Percentiles rank a stretch among this genome's conserved stretches.
Conservation (phyloP, 2,888 invertebrate species). For the Shargacucullia verbasci region DNA sequence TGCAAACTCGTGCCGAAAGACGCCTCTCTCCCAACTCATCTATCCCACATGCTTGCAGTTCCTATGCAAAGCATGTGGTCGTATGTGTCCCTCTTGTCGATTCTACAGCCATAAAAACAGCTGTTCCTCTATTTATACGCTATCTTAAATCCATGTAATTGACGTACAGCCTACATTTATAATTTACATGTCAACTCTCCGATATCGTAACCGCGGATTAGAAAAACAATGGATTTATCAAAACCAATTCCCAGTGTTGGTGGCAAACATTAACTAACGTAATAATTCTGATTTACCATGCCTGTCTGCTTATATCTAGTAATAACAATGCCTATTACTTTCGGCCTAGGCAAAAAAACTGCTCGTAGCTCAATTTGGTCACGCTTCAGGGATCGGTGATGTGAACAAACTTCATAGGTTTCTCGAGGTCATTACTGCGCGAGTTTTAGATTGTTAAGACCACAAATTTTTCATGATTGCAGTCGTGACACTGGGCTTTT, state of each 20-base stretch:
- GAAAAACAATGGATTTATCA: not conserved
- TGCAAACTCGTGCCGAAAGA: too few relatives aligned
- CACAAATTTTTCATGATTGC: not conserved
- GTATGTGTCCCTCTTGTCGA: too few relatives aligned
- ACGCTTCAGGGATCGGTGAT: slow-evolving; percentile 63
- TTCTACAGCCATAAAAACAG: too few relatives aligned
- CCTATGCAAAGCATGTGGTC: too few relatives aligned
- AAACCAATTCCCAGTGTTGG: slow-evolving; percentile 18
- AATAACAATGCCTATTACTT: slow-evolving; percentile 56
- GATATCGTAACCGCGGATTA: too few relatives aligned
- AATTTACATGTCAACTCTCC: too few relatives aligned
- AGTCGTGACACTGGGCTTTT: not conserved
- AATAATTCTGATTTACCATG: slow-evolving; percentile 59
- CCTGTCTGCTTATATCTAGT: slow-evolving; percentile 58
- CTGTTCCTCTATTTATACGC: too few relatives aligned
- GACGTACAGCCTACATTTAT: too few relatives aligned
- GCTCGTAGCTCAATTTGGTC: slow-evolving; percentile 60
- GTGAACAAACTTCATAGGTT: slow-evolving; percentile 63
- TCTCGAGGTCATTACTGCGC: slow-evolving; percentile 49
- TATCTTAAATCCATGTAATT: too few relatives aligned
- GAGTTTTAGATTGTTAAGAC: slow-evolving; percentile 7
- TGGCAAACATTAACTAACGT: slow-evolving; percentile 47
- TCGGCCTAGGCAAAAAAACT: slow-evolving; percentile 60
- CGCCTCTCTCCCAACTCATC: too few relatives aligned
- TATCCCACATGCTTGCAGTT: too few relatives aligned